These are phyloP conservation scores for Pachypanchax playfairii DNA, from an alignment of 2,113 vertebrate species.

Conservation along the genomic window DNA sequence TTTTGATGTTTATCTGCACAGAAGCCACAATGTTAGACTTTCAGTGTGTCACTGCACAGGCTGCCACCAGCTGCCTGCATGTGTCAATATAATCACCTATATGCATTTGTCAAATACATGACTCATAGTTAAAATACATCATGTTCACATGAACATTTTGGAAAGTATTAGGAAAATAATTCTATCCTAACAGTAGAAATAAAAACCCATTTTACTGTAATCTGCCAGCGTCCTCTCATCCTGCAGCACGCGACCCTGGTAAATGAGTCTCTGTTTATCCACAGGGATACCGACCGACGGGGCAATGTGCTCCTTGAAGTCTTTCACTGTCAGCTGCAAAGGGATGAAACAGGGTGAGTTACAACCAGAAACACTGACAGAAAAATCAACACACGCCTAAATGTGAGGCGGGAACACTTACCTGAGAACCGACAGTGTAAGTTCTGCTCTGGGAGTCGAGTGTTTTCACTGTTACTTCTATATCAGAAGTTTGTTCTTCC, in stretches of 20 bases:
- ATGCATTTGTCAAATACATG: no score
- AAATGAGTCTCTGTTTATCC: constrained; percentile 92
- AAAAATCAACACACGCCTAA: neutral
- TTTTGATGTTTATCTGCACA: no score
- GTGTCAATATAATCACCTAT: no score
- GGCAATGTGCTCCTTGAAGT: constrained; percentile 92
- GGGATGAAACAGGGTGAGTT: neutral
- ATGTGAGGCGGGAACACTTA: constrained; percentile 55
- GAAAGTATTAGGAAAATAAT: no score
- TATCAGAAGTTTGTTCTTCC: constrained; percentile 81
- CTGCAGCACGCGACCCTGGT: constrained; percentile 91
- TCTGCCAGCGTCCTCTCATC: constrained; percentile 90
- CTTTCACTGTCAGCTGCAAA: constrained; percentile 87
- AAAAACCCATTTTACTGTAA: constrained; percentile 85
- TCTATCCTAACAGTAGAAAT: no score
- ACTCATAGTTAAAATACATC: no score
- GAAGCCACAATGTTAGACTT: no score
- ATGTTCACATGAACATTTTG: no score
- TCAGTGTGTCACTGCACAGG: no score
- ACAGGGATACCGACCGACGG: constrained; percentile 87
- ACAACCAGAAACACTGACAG: neutral
- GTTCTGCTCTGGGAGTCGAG: constrained; percentile 91
- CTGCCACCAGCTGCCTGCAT: no score
- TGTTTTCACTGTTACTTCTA: constrained; percentile 92
- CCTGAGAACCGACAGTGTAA: constrained; percentile 88